Evolutionary conservation across 2,113 vertebrate species (phyloP), one percentile per base, ranked within the genome.

Genomic region (Pterocles burchelli): DNA sequence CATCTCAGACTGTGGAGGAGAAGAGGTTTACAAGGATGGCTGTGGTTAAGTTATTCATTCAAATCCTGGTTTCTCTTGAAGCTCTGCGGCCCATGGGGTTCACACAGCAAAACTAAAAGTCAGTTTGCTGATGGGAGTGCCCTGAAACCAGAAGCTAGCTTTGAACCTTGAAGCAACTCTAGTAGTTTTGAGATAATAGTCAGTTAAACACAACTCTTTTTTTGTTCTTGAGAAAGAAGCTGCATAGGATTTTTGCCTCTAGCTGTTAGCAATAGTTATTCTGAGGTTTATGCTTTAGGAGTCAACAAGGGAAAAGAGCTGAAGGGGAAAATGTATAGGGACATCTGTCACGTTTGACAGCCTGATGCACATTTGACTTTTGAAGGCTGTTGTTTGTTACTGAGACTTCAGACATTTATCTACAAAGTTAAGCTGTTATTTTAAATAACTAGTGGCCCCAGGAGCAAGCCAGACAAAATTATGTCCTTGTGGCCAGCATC

Each of bases 221-320:
- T 61, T 31, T 25, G 34, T 43, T 38, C 22, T 76, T 73, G 22
- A 91, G 58, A 41, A 82, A 71, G 43, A 93, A 68, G 10, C 45
- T 57, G 48, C 38, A 36, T 1, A 11, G n/a, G 36, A 43, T 92
- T 96, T 89, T 91, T 80, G 41, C 94, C 93, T 80, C 38, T 51
- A 85, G 59, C 88, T 66, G 19, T 88, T 84, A 54, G 8, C 59
- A 46, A 36, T 87, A 22, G 28, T 72, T 85, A 24, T 49, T 90
- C 58, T 85, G 85, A 94, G 72, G 36, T 85, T 94, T 87, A 59
- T 68, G 24, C 29, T 59, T 85, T 82, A 88, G 68, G 66, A 93
- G 55, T 45, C 68, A 77, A 85, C 0, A 3, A 86, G 31, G 46
- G 75, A 79, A 55, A 88, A 88, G 51, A 58, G n/a, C 61, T 71